A percentile compares a stretch with the other conserved stretches of the same genome.
phyloP scores from a whole-genome alignment of 2,113 vertebrate species.

The Cryptotis parvus region DNA sequence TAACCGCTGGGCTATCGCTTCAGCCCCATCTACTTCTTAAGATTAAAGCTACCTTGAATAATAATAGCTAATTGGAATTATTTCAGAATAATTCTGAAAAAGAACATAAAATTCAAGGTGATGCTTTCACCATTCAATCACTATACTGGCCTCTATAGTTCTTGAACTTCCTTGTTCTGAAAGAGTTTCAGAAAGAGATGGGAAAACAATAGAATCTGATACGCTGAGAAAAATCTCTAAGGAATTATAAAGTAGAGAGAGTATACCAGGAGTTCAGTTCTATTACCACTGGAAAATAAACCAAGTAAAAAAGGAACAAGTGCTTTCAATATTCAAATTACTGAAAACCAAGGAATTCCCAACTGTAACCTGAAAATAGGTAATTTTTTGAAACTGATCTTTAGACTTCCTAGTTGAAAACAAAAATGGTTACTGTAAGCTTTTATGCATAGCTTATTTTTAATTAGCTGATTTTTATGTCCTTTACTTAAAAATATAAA shows the following conservation, averaged over 20 bases:
- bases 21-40: too few species aligned
- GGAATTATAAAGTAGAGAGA: conserved; percentile 53
- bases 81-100: neutral
- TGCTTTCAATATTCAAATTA: conserved; percentile 30
- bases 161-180: conserved; percentile 33
- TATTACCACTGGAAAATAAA: conserved; percentile 45
- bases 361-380: too few species aligned
- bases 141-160: neutral
- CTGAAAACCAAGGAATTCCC: conserved; percentile 52
- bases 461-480: conserved; percentile 39
- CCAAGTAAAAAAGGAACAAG: conserved; percentile 34
- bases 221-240: neutral
- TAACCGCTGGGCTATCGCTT: too few species aligned
- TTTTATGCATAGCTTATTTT: conserved; percentile 42
- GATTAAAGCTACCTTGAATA: too few species aligned
- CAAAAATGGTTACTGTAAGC: neutral
- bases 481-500: conserved; percentile 38
- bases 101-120: neutral
- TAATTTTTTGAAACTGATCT: neutral
- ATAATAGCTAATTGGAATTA: too few species aligned
- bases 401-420: conserved; percentile 59
- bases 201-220: neutral
- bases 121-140: neutral
- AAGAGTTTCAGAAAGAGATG: conserved; percentile 29
- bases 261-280: neutral